A percentile compares a stretch with the other conserved stretches of the same genome.
Conservation (phyloP, 2,888 invertebrate genomes). For the Phania funesta region DNA sequence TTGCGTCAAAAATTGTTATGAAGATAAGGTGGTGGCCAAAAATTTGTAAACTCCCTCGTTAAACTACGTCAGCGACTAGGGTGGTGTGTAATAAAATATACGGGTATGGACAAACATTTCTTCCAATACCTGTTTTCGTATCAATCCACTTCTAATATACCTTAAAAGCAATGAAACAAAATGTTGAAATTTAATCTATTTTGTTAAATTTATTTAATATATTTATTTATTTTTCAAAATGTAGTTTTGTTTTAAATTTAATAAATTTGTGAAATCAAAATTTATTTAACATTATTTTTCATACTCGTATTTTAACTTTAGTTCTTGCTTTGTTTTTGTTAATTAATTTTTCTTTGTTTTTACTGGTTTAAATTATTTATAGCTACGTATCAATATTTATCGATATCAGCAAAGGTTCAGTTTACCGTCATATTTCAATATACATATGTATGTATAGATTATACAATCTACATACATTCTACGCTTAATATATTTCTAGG, state of each 20-base stretch:
- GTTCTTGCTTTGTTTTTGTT: background rate
- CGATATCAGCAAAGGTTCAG: background rate
- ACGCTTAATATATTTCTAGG: background rate
- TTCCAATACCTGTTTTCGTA: no score
- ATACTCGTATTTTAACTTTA: background rate
- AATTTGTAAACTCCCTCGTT: no score
- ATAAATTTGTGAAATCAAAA: slow-evolving; percentile 50
- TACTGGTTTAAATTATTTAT: slow-evolving; percentile 32
- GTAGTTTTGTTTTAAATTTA: slow-evolving; percentile 7
- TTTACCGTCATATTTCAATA: slow-evolving; percentile 11
- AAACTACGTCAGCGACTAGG: no score
- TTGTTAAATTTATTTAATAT: slow-evolving; percentile 30
- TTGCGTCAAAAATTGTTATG: no score
- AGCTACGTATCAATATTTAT: slow-evolving; percentile 1
- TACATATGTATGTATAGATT: no score
- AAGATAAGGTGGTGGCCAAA: no score
- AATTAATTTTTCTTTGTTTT: background rate
- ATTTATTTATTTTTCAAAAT: slow-evolving; percentile 38
- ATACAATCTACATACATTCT: background rate
- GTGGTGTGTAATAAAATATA: no score
- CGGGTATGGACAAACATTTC: no score
- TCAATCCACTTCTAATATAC: no score
- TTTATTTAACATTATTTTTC: slow-evolving; percentile 54
- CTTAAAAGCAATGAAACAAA: background rate
- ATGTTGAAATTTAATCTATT: slow-evolving; percentile 8